A percentile compares a stretch with the other conserved stretches of the same genome.
Conservation (phyloP, 2,797 vertebrate genomes). For the Intellagama lesueurii region DNA sequence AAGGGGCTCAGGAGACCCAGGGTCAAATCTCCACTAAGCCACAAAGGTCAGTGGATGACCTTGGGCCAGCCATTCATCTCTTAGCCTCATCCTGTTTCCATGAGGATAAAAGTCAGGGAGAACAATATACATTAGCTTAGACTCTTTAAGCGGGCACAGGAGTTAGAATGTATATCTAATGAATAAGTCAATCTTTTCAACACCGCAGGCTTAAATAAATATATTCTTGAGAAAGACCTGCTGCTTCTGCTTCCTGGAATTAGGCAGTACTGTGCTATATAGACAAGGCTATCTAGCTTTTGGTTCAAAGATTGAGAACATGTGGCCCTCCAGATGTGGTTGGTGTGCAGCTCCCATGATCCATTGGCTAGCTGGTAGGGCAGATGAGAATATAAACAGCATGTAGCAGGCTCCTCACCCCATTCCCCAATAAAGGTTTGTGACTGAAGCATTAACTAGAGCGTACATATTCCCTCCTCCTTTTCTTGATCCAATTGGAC, state of each 20-base stretch:
- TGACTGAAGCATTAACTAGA: not conserved
- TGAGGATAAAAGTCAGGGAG: not conserved
- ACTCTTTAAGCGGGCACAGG: too few species aligned
- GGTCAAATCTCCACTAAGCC: not conserved
- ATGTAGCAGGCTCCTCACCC: not conserved
- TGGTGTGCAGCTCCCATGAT: not conserved
- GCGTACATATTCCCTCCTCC: not conserved
- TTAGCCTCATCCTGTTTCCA: not conserved
- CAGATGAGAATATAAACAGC: not conserved
- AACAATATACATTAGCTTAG: not conserved
- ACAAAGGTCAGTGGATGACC: not conserved
- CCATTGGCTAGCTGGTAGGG: not conserved
- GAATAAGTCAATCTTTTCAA: not conserved
- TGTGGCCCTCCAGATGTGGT: not conserved
- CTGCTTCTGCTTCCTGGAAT: not conserved
- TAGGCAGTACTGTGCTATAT: not conserved
- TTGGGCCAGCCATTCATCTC: not conserved
- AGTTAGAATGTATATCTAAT: not conserved
- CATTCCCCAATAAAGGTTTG: not conserved
- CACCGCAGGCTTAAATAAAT: not conserved
- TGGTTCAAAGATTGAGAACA: not conserved
- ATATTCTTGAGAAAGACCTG: not conserved
- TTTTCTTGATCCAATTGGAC: not conserved
- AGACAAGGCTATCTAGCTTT: not conserved
- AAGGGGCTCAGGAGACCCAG: not conserved